A percentile compares a stretch with the other conserved stretches of the same genome.
Conservation (phyloP, 2,797 vertebrate genomes). For the Halcyon chelicuti region DNA sequence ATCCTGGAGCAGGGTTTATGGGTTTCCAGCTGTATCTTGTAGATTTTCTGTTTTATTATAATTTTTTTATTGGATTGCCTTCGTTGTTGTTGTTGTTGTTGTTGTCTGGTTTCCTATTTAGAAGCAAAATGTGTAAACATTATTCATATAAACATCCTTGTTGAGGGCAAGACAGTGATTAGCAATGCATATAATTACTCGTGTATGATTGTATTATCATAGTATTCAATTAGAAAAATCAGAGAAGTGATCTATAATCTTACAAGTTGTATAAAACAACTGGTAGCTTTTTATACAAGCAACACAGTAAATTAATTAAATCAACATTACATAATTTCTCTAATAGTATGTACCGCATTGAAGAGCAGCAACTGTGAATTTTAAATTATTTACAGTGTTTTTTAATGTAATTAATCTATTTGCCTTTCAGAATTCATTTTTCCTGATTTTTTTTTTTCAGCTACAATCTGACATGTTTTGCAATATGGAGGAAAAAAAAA, state of each 20-base stretch:
- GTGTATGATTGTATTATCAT: not conserved
- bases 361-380: not conserved
- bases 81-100: not conserved
- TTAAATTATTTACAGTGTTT: not conserved
- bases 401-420: not conserved
- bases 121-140: not conserved
- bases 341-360: not conserved
- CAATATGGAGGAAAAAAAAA: not conserved
- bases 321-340: not conserved
- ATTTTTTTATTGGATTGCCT: not conserved
- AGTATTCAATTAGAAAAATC: conserved; percentile 7
- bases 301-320: not conserved
- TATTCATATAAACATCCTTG: not conserved
- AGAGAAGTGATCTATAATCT: not conserved
- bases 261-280: conserved; percentile 9
- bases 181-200: not conserved
- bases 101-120: not conserved
- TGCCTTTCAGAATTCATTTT: not conserved
- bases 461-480: not conserved
- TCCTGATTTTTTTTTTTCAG: not conserved
- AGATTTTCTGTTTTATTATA: not conserved
- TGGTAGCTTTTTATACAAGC: not conserved
- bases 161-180: not conserved
- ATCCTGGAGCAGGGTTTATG: not conserved
- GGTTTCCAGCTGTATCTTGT: not conserved